These are phyloP conservation scores for Drosophila arawakana DNA, from an alignment of 1,140 invertebrate species.

Conservation along the genomic window DNA sequence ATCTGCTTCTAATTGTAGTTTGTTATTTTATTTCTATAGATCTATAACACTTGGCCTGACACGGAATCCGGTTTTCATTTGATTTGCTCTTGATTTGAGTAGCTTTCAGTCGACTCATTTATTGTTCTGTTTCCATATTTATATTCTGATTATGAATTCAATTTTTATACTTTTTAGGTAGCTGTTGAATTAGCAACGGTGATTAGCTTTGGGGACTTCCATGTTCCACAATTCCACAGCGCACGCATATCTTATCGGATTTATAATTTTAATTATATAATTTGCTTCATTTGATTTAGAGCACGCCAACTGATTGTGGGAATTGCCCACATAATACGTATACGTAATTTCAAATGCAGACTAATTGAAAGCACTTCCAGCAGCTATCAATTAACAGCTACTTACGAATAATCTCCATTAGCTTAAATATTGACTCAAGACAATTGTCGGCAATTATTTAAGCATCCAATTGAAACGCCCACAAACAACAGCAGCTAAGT, in stretches of 20 bases:
- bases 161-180: slow-evolving; percentile 15
- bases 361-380: background rate
- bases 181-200: slow-evolving; percentile 30
- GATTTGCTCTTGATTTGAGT: slow-evolving; percentile 52
- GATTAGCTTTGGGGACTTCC: slow-evolving; percentile 14
- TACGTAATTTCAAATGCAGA: background rate
- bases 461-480: slow-evolving; percentile 31
- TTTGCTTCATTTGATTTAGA: background rate
- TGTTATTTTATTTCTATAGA: slow-evolving; percentile 33
- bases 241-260: slow-evolving; percentile 5
- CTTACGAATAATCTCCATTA: slow-evolving; percentile 11
- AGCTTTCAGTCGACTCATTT: slow-evolving; percentile 14
- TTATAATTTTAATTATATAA: slow-evolving; percentile 6
- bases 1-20: slow-evolving; percentile 38
- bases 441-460: slow-evolving; percentile 12
- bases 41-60: slow-evolving; percentile 50
- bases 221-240: background rate
- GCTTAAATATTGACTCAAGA: slow-evolving; percentile 58
- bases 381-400: slow-evolving; percentile 18
- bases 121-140: slow-evolving; percentile 1
- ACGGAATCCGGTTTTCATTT: slow-evolving; percentile 67
- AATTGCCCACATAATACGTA: background rate
- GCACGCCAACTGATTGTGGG: slow-evolving; percentile 4
- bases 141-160: slow-evolving; percentile 42
- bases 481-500: slow-evolving; percentile 8